Conservation (phyloP, 1,140 invertebrate genomes). For the Sinonovacula constricta region DNA sequence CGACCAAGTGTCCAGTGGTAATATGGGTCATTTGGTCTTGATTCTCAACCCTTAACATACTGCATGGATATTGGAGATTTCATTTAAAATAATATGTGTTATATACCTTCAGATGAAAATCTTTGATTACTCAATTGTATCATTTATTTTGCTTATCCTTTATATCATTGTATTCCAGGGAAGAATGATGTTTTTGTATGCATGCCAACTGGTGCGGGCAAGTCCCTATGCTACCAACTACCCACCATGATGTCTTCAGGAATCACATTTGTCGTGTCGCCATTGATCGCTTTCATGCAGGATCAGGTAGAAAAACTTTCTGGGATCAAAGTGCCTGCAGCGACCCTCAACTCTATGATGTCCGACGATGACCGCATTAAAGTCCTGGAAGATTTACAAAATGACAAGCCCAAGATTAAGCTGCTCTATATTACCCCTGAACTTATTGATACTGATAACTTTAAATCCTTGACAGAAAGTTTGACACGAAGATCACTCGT, state of each 20-base stretch:
- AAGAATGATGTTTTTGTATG: slow-evolving; percentile 84
- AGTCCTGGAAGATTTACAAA: slow-evolving; percentile 79
- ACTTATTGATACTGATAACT: slow-evolving; percentile 88
- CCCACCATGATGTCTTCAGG: slow-evolving; percentile 82
- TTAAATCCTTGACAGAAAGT: slow-evolving; percentile 81
- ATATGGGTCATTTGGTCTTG: too few species aligned
- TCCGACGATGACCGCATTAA: slow-evolving; percentile 84
- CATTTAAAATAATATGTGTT: too few species aligned
- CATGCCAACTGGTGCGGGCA: slow-evolving; percentile 87
- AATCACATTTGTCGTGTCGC: slow-evolving; percentile 85
- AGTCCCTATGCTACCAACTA: slow-evolving; percentile 86
- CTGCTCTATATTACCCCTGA: slow-evolving; percentile 96
- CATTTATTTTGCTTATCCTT: too few species aligned
- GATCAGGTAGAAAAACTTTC: slow-evolving; percentile 81
- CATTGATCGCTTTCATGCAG: slow-evolving; percentile 86
- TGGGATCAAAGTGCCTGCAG: slow-evolving; percentile 85
- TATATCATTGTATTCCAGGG: slow-evolving; percentile 78
- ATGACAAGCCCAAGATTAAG: slow-evolving; percentile 83
- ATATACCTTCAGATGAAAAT: too few species aligned
- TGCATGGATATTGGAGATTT: too few species aligned
- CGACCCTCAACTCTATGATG: slow-evolving; percentile 94
- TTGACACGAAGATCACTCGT: slow-evolving; percentile 81
- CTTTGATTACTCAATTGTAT: too few species aligned
- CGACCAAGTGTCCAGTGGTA: too few species aligned
- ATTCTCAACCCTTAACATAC: too few species aligned